phyloP scores from a whole-genome alignment of 2,797 vertebrate species.

The Microctenopoma stevenorrisi region DNA sequence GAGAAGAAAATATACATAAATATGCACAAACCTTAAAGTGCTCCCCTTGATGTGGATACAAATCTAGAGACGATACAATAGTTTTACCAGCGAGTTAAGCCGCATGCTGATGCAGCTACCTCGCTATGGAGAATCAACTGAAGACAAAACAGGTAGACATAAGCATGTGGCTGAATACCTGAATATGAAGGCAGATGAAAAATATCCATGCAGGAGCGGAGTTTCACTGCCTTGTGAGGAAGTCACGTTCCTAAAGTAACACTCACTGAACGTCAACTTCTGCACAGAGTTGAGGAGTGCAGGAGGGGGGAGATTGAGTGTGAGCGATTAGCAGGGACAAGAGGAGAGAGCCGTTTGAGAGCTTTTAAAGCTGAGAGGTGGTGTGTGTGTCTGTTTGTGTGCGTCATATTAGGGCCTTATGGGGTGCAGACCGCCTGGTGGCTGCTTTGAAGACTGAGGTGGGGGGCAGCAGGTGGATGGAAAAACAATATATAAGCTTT shows the following conservation, averaged over 20 bases:
- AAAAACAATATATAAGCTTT: conserved; percentile 3
- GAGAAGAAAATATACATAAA: conserved; percentile 16
- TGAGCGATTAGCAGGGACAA: conserved; percentile 52
- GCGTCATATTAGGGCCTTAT: conserved; percentile 14
- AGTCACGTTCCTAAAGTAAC: conserved; percentile 57
- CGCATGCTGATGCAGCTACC: not conserved
- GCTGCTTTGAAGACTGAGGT: conserved; percentile 7
- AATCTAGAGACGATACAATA: not conserved
- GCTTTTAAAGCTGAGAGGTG: conserved; percentile 14
- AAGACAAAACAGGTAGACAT: conserved; percentile 4
- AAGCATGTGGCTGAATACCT: conserved; percentile 41
- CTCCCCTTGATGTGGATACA: conserved; percentile 10
- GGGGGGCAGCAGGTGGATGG: not conserved
- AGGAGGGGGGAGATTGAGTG: conserved; percentile 12
- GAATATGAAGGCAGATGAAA: conserved; percentile 57
- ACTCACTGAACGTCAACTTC: conserved; percentile 37
- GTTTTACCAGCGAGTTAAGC: not conserved
- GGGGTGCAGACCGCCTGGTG: conserved; percentile 8
- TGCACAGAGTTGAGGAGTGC: conserved; percentile 39
- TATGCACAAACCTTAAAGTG: conserved; percentile 18
- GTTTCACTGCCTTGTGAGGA: conserved; percentile 69
- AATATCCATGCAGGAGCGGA: conserved; percentile 39
- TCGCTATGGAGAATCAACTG: not conserved
- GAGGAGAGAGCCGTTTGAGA: conserved; percentile 15
- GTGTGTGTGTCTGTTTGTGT: conserved; percentile 7